phyloP scores from a whole-genome alignment of 2,113 vertebrate genomes.

The Corythoichthys haematopterus region DNA sequence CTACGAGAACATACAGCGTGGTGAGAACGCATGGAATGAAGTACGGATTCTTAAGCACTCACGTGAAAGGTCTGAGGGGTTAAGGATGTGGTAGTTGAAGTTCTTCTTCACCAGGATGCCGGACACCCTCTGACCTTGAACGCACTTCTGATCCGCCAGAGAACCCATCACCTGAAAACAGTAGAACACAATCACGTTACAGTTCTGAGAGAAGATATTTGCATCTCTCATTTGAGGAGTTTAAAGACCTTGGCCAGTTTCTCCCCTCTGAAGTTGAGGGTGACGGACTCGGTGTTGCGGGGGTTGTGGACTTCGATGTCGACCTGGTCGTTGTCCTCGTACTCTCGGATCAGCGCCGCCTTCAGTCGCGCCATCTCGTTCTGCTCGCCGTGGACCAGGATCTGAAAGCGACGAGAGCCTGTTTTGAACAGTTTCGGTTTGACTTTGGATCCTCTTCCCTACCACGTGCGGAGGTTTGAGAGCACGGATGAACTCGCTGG shows the following conservation, averaged over 20 bases:
- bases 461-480: constrained; percentile 97
- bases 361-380: constrained; percentile 98
- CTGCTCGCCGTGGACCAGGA: constrained; percentile 95
- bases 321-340: constrained; percentile 95
- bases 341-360: constrained; percentile 92
- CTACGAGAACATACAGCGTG: constrained; percentile 56
- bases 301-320: constrained; percentile 98
- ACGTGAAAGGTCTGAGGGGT: constrained; percentile 94
- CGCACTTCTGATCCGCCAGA: constrained; percentile 91
- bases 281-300: constrained; percentile 95
- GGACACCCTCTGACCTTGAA: constrained; percentile 90
- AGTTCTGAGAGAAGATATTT: not conserved
- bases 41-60: constrained; percentile 38
- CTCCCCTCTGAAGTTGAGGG: constrained; percentile 96
- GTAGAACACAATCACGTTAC: not conserved
- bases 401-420: constrained; percentile 35
- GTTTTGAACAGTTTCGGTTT: not conserved
- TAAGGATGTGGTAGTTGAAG: constrained; percentile 98
- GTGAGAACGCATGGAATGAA: too few species aligned
- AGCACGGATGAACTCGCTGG: constrained; percentile 97
- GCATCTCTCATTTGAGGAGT: not conserved
- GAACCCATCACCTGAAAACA: constrained; percentile 88
- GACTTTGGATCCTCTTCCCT: not conserved
- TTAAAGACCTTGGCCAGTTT: constrained; percentile 90
- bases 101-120: constrained; percentile 98